phyloP scores from a whole-genome alignment of 2,797 vertebrate genomes.

The Pseudocheirus occidentalis region DNA sequence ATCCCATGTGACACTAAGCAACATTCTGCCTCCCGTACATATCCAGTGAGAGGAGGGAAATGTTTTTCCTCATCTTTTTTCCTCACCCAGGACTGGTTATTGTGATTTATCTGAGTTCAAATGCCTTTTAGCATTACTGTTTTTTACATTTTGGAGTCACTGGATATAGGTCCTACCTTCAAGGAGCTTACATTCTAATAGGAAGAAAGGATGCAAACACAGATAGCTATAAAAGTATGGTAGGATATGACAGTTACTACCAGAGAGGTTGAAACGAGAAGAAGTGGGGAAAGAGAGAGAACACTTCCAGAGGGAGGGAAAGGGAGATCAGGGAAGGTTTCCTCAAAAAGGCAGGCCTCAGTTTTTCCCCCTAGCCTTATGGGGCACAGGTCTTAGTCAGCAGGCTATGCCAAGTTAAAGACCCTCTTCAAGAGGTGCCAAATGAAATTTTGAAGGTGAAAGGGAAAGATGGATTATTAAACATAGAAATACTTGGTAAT shows the following conservation, averaged over 20 bases:
- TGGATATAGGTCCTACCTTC: not conserved
- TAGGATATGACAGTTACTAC: not conserved
- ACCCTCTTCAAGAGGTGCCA: not conserved
- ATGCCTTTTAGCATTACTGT: not conserved
- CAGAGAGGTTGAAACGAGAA: not conserved
- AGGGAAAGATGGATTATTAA: not conserved
- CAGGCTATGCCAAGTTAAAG: not conserved
- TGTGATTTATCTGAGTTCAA: not conserved
- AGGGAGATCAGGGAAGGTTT: not conserved
- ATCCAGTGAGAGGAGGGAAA: not conserved
- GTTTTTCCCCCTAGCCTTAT: not conserved
- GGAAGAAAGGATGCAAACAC: not conserved
- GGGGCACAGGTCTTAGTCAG: not conserved
- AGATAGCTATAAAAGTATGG: not conserved
- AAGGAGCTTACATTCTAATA: not conserved
- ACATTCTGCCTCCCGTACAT: not conserved
- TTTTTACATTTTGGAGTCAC: not conserved
- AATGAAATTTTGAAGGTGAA: not conserved
- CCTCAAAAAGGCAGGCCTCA: not conserved
- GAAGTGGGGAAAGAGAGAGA: not conserved
- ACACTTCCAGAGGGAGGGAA: not conserved
- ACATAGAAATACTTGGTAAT: not conserved
- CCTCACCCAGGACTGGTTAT: not conserved
- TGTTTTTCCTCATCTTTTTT: not conserved
- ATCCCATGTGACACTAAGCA: not conserved